Conservation (phyloP, 2,113 vertebrate genomes). For the Colinus virginianus region DNA sequence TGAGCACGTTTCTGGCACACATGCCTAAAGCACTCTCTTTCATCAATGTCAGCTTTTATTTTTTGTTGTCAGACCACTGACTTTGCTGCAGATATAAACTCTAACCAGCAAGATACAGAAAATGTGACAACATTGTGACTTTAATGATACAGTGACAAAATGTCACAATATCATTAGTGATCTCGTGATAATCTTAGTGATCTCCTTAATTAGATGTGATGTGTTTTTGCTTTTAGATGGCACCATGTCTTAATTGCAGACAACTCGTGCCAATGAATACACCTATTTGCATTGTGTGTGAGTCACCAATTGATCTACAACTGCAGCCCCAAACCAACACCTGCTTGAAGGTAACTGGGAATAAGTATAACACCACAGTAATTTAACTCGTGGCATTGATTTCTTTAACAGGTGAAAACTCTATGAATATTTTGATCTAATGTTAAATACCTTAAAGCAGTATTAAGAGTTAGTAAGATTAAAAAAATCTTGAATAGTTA, state of each 20-base stretch:
- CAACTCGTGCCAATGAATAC: slow-evolving; percentile 85
- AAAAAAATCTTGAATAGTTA: background rate
- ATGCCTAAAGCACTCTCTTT: background rate
- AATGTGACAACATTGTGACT: background rate
- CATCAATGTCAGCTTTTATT: background rate
- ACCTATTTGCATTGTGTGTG: slow-evolving; percentile 87
- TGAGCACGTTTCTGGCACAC: background rate
- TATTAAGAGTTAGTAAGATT: background rate
- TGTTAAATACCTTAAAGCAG: background rate
- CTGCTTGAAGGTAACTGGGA: slow-evolving; percentile 79
- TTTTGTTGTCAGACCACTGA: background rate
- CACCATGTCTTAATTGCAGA: slow-evolving; percentile 83
- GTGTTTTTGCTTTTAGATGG: slow-evolving; percentile 76
- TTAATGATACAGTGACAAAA: too few relatives aligned
- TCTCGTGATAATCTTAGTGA: background rate
- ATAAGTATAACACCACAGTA: background rate
- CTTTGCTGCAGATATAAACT: background rate
- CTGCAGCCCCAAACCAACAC: slow-evolving; percentile 77
- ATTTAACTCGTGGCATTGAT: background rate
- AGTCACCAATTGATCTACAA: slow-evolving; percentile 81
- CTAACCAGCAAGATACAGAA: background rate
- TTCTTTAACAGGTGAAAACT: background rate
- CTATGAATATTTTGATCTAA: background rate
- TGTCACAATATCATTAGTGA: background rate
- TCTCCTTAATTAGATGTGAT: background rate